Evolutionary conservation across 2,888 invertebrate species (phyloP), one percentile per base, ranked within the genome.

Genomic region (Anthrax anthrax): DNA sequence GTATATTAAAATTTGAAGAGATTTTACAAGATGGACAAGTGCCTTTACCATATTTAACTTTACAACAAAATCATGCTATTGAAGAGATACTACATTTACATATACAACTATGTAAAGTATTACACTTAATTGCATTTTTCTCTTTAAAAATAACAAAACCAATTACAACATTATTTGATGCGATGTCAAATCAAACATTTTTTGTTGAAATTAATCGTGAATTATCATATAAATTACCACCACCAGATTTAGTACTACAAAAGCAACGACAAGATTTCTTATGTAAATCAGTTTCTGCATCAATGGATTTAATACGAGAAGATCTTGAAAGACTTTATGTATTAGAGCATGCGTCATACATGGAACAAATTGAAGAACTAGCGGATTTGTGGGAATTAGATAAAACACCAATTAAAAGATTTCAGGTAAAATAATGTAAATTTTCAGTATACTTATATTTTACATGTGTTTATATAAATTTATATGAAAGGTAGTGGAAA

Each of bases 71-170:
- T 54, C 72, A 73, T 46, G 80, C 84, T 2, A 84, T 86, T 64
- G 78, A 78, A 51, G 82, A 84, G 54, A 71, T 90, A 52, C 69
- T 94, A 10, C 76, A 81, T 55, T 70, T 90, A 47, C 90, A 92
- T 64, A 80, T 81, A 56, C 87, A 91, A 65, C 71, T 92, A 45
- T 78, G 81, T 2, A 72, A 80, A 51, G 78, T 83, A 2, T 71
- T 92, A 46, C 80, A 84, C 54, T 84, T 89, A 65, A 79, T 90
- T 54, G 78, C 86, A 18, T 75, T 77, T 52, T 87, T 91, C 58
- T 79, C 79, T 56, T 64, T 92, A 43, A 88, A 82, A 61, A 72
- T 78, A 53, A 65, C 74, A 42, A 87, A 81, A 63, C 87, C 80
- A 10, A 72, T 82, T 50, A 82, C 76, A 50, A 76, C 74, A 49